These are phyloP conservation scores for Protaetia brevitarsis DNA, from an alignment of 1,140 invertebrate genomes.

Conservation along the genomic window DNA sequence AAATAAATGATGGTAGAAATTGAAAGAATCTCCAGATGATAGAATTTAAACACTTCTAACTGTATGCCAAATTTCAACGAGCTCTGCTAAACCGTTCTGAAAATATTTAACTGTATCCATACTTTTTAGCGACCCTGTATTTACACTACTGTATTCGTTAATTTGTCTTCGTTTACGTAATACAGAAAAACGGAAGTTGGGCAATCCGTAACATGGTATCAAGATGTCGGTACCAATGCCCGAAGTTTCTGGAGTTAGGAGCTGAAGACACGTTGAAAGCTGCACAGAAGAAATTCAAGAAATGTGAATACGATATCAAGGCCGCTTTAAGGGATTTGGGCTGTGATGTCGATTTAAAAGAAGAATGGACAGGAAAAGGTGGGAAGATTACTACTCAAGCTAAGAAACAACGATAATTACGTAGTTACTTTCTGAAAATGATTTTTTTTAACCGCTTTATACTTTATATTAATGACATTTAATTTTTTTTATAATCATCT, in stretches of 20 bases:
- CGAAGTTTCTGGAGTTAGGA: conserved; percentile 67
- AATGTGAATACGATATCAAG: conserved; percentile 70
- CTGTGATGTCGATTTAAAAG: conserved; percentile 77
- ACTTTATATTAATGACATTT: no score
- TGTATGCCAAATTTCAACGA: no score
- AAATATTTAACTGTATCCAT: no score
- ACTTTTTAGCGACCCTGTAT: no score
- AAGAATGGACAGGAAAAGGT: conserved; percentile 81
- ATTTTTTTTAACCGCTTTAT: no score
- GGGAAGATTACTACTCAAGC: conserved; percentile 47
- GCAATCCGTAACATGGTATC: conserved; percentile 84
- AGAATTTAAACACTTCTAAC: no score
- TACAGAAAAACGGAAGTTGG: conserved; percentile 73
- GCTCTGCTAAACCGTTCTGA: no score
- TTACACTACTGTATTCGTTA: no score
- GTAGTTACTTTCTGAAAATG: neutral
- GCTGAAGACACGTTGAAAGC: conserved; percentile 68
- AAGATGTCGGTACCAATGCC: conserved; percentile 65
- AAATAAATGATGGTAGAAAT: no score
- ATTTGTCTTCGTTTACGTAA: conserved; percentile 32
- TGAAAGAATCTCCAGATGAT: no score
- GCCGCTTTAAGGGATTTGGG: conserved; percentile 81
- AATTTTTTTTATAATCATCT: no score
- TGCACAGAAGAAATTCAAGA: conserved; percentile 58
- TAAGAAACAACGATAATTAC: neutral